phyloP scores from a whole-genome alignment of 1,140 invertebrate genomes.

The Ceratosolen solmsi region DNA sequence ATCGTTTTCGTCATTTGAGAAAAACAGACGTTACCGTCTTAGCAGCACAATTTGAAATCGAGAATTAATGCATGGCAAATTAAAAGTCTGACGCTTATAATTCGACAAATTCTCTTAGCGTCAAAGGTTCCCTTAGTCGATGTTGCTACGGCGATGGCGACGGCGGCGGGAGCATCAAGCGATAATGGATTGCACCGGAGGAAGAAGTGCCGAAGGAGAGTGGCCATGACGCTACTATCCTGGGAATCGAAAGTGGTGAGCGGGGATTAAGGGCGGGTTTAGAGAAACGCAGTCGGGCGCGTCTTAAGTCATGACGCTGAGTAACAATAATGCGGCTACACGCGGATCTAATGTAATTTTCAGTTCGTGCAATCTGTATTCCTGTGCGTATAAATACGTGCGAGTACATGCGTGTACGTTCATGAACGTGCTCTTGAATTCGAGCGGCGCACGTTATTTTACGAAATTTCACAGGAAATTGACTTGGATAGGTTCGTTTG shows the following conservation, averaged over 20 bases:
- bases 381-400: not conserved
- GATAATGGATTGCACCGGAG: constrained; percentile 4
- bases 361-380: constrained; percentile 20
- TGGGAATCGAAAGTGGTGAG: not conserved
- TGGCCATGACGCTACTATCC: not conserved
- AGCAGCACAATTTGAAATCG: too few species aligned
- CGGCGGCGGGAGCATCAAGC: not conserved
- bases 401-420: constrained; percentile 22
- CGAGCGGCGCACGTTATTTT: not conserved
- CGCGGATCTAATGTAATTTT: constrained; percentile 38
- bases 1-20: not conserved
- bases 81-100: not conserved
- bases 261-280: not conserved
- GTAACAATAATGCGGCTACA: constrained; percentile 31
- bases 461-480: not conserved
- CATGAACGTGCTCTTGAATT: not conserved
- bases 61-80: too few species aligned
- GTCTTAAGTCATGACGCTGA: constrained; percentile 38
- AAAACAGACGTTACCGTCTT: too few species aligned
- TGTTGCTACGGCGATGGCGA: not conserved
- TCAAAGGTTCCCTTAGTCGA: not conserved
- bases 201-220: not conserved
- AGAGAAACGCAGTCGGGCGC: not conserved
- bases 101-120: not conserved
- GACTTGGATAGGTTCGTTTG: not conserved